Conservation (phyloP, 1,140 invertebrate genomes). For the Pinna nobilis region DNA sequence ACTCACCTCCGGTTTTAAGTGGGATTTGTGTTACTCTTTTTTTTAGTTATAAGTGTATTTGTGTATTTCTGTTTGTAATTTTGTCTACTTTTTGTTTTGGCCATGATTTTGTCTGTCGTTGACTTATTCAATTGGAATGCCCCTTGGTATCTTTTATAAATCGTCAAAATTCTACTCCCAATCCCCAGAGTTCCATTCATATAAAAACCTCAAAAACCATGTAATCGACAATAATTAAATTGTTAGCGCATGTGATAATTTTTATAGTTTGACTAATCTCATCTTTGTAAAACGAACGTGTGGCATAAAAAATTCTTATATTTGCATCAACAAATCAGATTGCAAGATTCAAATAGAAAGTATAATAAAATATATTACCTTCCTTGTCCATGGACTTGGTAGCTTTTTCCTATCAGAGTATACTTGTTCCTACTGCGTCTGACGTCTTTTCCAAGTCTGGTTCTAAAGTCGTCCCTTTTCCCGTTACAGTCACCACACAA, state of each 20-base stretch:
- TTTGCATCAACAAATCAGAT: not conserved
- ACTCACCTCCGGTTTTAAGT: no score
- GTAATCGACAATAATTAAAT: slow-evolving; percentile 5
- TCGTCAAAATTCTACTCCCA: no score
- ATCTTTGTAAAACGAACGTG: not conserved
- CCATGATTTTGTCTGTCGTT: no score
- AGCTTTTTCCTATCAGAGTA: slow-evolving; percentile 50
- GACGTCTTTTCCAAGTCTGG: slow-evolving; percentile 43
- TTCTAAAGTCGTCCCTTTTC: slow-evolving; percentile 45
- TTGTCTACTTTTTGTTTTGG: no score
- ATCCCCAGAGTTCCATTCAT: no score
- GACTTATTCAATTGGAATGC: no score
- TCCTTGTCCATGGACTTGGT: slow-evolving; percentile 8
- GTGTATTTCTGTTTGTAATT: no score
- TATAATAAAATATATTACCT: not conserved
- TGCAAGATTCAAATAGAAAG: not conserved
- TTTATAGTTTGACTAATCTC: not conserved
- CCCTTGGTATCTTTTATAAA: no score
- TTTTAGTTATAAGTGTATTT: no score
- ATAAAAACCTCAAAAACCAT: no score
- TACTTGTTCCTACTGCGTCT: slow-evolving; percentile 24
- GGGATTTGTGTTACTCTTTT: no score
- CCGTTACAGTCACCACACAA: slow-evolving; percentile 59
- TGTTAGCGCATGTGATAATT: slow-evolving; percentile 16
- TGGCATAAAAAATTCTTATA: not conserved